These are phyloP conservation scores for Drosophila sulfurigaster DNA, from an alignment of 1,140 invertebrate genomes.

Conservation along the genomic window DNA sequence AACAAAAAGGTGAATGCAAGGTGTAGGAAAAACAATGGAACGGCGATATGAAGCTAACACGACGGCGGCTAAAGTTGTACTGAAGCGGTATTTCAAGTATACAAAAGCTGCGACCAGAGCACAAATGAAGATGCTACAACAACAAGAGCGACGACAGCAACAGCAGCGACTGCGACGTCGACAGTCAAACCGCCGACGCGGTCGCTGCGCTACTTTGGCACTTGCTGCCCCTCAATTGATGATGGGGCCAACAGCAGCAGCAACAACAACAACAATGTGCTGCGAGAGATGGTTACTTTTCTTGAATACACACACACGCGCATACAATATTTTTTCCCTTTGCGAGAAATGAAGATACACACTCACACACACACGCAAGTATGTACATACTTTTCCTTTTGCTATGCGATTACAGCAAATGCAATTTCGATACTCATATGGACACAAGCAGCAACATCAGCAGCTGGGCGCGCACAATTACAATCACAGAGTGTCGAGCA, in stretches of 20 bases:
- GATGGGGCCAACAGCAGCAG: conserved; percentile 41
- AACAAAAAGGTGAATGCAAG: conserved; percentile 70
- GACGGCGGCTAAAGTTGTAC: conserved; percentile 66
- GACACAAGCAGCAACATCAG: conserved; percentile 19
- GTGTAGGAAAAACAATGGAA: conserved; percentile 41
- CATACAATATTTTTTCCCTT: conserved; percentile 65
- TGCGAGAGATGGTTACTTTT: conserved; percentile 72
- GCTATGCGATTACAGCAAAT: conserved; percentile 50
- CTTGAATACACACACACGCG: conserved; percentile 77
- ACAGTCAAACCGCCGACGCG: conserved; percentile 16
- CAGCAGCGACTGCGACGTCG: conserved; percentile 17
- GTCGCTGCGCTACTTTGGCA: conserved; percentile 52
- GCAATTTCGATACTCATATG: conserved; percentile 53
- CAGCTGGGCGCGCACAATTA: conserved; percentile 28
- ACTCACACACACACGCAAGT: conserved; percentile 19
- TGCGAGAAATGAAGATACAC: conserved; percentile 50
- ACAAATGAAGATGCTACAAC: conserved; percentile 72
- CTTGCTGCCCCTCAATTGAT: conserved; percentile 57
- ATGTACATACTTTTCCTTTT: conserved; percentile 69
- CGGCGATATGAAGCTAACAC: conserved; percentile 53
- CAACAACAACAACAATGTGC: conserved; percentile 12
- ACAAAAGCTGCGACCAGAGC: conserved; percentile 59
- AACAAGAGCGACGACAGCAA: conserved; percentile 15
- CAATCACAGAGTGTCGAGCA: not conserved
- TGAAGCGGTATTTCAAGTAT: conserved; percentile 80